Evolutionary conservation across 2,888 invertebrate species (phyloP), one percentile per base, ranked within the genome.

Genomic region (Incurvaria masculella): DNA sequence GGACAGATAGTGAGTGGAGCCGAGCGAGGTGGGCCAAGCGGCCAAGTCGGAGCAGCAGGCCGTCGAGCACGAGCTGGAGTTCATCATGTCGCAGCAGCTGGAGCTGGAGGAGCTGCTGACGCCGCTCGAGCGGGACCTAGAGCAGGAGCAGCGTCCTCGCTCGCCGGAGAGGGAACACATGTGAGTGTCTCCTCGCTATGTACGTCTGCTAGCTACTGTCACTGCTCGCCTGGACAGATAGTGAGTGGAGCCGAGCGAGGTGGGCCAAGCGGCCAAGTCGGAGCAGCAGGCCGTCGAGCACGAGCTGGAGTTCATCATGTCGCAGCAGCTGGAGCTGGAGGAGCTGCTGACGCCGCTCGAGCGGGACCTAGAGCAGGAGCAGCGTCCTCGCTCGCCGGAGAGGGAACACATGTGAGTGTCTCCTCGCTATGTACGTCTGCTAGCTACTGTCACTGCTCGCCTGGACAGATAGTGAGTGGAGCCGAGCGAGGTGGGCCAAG

Each of bases 151-250:
- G 16, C 82, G 88, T 0, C 45, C 68, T n/a, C 54, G 69, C 11
- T 95, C 97, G 63, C 85, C 93, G 0, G 95, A 97, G 64, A 81
- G 97, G 47, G 94, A 94, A 57, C 91, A 94, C 59, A 94, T 94
- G 82, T 89, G 64, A 70, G 82, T 69, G 50, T n/a, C n/a, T n/a
- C n/a, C n/a, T n/a, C n/a, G n/a, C n/a, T n/a, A n/a, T n/a, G n/a
- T n/a, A n/a, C n/a, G n/a, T n/a, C n/a, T n/a, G n/a, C n/a, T n/a
- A n/a, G n/a, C n/a, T n/a, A n/a, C n/a, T n/a, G n/a, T n/a, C n/a
- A n/a, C n/a, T n/a, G n/a, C n/a, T n/a, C n/a, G n/a, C n/a, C n/a
- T n/a, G n/a, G n/a, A n/a, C n/a, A n/a, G n/a, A n/a, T n/a, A n/a
- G n/a, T n/a, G n/a, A 55, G 83, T 93, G 1, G 85, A 87, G 55